A percentile compares a stretch with the other conserved stretches of the same genome.
phyloP scores from a whole-genome alignment of 1,140 invertebrate species.

The Thereuonema tuberculata region DNA sequence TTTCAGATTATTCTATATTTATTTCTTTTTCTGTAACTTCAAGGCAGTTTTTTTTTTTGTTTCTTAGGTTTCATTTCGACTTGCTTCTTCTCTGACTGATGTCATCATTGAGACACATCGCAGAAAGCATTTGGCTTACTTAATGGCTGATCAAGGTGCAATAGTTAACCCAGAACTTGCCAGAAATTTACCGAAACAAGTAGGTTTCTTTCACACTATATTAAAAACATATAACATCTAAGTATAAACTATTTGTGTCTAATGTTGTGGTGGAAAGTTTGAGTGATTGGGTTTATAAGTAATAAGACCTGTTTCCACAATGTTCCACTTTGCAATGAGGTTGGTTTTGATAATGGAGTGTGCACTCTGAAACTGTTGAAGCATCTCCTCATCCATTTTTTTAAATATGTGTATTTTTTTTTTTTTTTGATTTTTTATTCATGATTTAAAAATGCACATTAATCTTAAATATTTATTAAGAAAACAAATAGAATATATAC shows the following conservation, averaged over 20 bases:
- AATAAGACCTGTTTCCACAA: too few relatives aligned
- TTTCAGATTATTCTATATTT: too few relatives aligned
- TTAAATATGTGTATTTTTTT: too few relatives aligned
- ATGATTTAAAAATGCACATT: too few relatives aligned
- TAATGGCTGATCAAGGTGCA: constrained; percentile 92
- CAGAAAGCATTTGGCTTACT: constrained; percentile 77
- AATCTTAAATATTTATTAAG: too few relatives aligned
- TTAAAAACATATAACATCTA: constrained; percentile 2
- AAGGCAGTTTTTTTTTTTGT: constrained; percentile 12
- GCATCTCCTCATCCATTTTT: too few relatives aligned
- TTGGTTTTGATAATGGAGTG: too few relatives aligned
- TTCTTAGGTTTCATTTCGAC: constrained; percentile 17
- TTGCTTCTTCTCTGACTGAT: constrained; percentile 52
- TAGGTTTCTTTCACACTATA: constrained; percentile 8
- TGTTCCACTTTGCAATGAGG: too few relatives aligned
- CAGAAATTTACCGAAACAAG: constrained; percentile 78
- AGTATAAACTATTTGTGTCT: too few relatives aligned
- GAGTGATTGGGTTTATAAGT: not conserved
- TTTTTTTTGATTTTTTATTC: too few relatives aligned
- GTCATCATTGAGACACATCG: constrained; percentile 79
- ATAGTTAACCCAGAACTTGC: constrained; percentile 77
- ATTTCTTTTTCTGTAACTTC: not conserved
- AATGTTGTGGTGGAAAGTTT: not conserved
- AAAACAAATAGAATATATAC: too few relatives aligned
- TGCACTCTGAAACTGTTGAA: too few relatives aligned